phyloP scores from a whole-genome alignment of 2,888 invertebrate genomes.

The Alsophila aescularia region DNA sequence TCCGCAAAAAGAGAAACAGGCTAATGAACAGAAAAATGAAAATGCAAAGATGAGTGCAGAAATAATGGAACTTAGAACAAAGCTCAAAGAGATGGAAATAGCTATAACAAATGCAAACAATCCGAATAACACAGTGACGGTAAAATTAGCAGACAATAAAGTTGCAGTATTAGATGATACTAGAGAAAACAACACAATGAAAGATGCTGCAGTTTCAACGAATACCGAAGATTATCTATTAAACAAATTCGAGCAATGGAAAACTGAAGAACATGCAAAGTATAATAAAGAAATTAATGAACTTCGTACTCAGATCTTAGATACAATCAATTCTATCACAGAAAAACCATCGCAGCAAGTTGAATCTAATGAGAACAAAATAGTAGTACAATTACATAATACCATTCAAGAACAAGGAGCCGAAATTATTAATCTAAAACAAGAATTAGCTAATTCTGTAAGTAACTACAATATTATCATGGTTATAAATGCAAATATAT shows the following conservation, averaged over 20 bases:
- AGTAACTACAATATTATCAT: conserved; percentile 29
- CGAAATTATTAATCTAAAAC: conserved; percentile 77
- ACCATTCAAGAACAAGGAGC: conserved; percentile 80
- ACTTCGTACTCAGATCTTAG: conserved; percentile 68
- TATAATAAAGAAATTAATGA: conserved; percentile 80
- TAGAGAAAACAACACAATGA: conserved; percentile 47
- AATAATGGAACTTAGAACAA: conserved; percentile 73
- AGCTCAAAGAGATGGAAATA: conserved; percentile 77
- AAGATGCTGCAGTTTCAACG: conserved; percentile 66
- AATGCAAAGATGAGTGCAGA: conserved; percentile 84
- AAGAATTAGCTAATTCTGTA: conserved; percentile 74
- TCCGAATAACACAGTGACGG: conserved; percentile 30
- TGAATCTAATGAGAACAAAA: conserved; percentile 52
- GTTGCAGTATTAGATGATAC: conserved; percentile 17
- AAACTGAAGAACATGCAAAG: conserved; percentile 80
- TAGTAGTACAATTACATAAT: conserved; percentile 68
- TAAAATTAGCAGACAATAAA: conserved; percentile 26
- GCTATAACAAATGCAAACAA: conserved; percentile 49
- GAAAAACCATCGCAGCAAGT: conserved; percentile 49
- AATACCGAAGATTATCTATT: conserved; percentile 61
- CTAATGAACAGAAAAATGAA: conserved; percentile 63
- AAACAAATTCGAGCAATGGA: conserved; percentile 79
- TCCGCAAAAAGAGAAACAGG: conserved; percentile 60
- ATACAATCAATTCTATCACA: conserved; percentile 66
- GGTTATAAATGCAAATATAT: background rate